Evolutionary conservation across 2,797 vertebrate genomes (phyloP), one percentile per base, ranked within the genome.

Genomic region (Myotis pilosus): DNA sequence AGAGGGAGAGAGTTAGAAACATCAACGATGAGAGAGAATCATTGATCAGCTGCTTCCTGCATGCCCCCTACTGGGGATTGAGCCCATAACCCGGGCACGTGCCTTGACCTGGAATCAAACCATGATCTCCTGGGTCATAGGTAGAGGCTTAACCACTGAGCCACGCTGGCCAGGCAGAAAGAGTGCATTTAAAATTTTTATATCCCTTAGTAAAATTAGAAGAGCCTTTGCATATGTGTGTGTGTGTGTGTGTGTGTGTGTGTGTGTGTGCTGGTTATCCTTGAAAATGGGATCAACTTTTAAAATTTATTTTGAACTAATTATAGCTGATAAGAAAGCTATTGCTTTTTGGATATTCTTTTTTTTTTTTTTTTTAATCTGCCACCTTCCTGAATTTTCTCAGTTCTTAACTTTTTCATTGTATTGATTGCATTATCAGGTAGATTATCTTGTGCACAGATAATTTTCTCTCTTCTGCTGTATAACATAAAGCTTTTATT

Each of bases 221-320:
- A 55, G 16, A 49, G 4, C 2, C 23, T 89, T 90, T 76, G 36
- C 6, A 30, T 57, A 4, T 57, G 20, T 22, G 20, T 13, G 12
- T 60, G 12, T 12, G 4, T 60, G 25, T 60, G 28, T 62, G 25
- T 60, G 25, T 60, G 25, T 28, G 12, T 15, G 2, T 13, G 57
- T 6, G 5, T 25, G 23, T 25, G 55, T 11, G 55, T 20, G 25
- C 69, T 87, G n/a, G 17, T 9, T 92, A 33, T 62, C 30, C 10
- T 88, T 84, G 15, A 49, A 92, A 74, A 53, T 79, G 0, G 1
- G n/a, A 86, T 85, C 4, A 28, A 33, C 22, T 87, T 72, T 89
- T 28, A 49, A 85, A 93, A 69, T 62, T 76, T 89, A 55, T 23
- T 94, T 91, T 87, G 71, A 76, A 74, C 28, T 49, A 41, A 92